A percentile compares a stretch with the other conserved stretches of the same genome.
phyloP scores from a whole-genome alignment of 2,888 invertebrate genomes.

The Allolobophora icterica region DNA sequence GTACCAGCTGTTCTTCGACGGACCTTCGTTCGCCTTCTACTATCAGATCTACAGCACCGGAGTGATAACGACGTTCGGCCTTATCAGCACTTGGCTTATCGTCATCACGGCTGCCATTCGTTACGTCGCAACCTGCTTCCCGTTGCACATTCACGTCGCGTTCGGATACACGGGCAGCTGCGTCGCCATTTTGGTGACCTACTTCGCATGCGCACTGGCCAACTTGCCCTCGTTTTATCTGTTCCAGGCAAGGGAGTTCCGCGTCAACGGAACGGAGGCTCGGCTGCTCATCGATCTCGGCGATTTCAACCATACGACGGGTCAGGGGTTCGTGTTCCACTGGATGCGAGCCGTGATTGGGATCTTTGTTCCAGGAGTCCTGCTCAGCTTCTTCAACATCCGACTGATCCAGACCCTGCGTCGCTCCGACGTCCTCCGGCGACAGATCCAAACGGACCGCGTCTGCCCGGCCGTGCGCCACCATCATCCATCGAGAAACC shows the following conservation, averaged over 20 bases:
- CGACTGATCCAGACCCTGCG: conserved; percentile 53
- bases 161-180: background rate
- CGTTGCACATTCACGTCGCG: conserved; percentile 67
- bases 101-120: conserved; percentile 77
- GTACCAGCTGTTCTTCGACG: conserved; percentile 33
- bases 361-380: conserved; percentile 58
- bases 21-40: conserved; percentile 32
- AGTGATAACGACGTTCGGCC: conserved; percentile 65
- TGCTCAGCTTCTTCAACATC: conserved; percentile 58
- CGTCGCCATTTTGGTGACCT: conserved; percentile 49
- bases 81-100: conserved; percentile 79
- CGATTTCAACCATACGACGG: conserved; percentile 27
- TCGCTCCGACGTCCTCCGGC: conserved; percentile 38
- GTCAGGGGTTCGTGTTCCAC: conserved; percentile 28
- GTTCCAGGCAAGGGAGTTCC: background rate
- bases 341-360: conserved; percentile 54
- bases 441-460: conserved; percentile 30
- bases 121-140: conserved; percentile 78
- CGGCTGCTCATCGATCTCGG: conserved; percentile 39
- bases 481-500: conserved; percentile 33
- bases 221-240: conserved; percentile 41
- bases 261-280: conserved; percentile 18
- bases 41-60: conserved; percentile 52
- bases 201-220: conserved; percentile 29
- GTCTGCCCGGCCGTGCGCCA: conserved; percentile 22